Evolutionary conservation across 2,113 vertebrate species (phyloP).

Genomic region (Vireo altiloquus): DNA sequence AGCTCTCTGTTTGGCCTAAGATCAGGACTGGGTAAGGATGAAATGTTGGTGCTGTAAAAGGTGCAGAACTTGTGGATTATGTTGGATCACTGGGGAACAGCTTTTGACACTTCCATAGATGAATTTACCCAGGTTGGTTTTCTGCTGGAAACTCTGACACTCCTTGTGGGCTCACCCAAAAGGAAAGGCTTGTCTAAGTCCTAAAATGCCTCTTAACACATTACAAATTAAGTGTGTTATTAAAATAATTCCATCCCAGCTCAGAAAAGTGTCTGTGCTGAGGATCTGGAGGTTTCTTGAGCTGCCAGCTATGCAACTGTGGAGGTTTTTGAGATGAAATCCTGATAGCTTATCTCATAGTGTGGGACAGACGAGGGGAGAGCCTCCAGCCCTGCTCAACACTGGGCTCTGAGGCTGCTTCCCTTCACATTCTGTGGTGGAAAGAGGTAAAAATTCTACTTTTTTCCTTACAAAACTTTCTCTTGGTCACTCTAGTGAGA

Average conservation of each 20-base stretch:
- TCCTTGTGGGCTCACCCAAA: neutral
- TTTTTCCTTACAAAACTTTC: neutral
- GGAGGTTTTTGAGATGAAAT: neutral
- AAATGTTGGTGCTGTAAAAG: neutral
- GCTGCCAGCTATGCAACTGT: fast-evolving
- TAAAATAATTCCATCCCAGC: neutral
- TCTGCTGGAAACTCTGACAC: neutral
- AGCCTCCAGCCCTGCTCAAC: neutral
- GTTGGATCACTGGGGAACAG: neutral
- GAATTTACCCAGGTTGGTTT: neutral
- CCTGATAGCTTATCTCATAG: neutral
- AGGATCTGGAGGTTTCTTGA: neutral
- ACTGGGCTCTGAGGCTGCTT: neutral
- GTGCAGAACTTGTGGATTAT: neutral
- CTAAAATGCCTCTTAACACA: neutral
- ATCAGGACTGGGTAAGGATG: neutral
- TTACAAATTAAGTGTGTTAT: neutral
- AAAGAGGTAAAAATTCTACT: neutral
- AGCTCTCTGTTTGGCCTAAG: neutral
- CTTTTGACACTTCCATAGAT: neutral
- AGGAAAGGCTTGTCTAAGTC: neutral
- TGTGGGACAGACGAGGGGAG: neutral
- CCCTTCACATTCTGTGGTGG: fast-evolving
- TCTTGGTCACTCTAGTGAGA: neutral
- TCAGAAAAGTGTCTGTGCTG: neutral